Evolutionary conservation across 2,888 invertebrate species (phyloP), one percentile per base, ranked within the genome.

Genomic region (Drosophila bunnanda): DNA sequence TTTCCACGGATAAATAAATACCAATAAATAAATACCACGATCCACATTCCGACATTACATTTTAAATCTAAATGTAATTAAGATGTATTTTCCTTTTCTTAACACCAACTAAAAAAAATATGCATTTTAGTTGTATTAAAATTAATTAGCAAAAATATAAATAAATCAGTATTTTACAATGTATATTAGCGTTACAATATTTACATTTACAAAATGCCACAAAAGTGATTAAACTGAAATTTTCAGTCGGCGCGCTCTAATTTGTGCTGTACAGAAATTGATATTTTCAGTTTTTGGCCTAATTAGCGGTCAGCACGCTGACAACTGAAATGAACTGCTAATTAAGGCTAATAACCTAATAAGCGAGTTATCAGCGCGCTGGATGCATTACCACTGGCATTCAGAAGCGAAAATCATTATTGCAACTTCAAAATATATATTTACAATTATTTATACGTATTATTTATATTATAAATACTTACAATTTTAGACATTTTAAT

Each of bases 311-410:
- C 39, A 9, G 39, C 57, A 39, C 57, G 48, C 32, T 69, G 67
- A 69, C 70, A 67, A 34, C 28, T 48, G 38, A 67, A 70, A 67
- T 67, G 58, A 69, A 69, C 70, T 57, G 58, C 70, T 67, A 67
- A 67, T 69, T 67, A 38, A 9, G 46, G 70, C 67, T 56, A 67
- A 67, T 67, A 67, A 69, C 69, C 32, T 41, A 64, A 65, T 65
- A 65, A 50, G 66, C 58, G 70, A 67, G 67, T 69, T 67, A 69
- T 70, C 58, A 48, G 17, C 70, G 46, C n/a, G 56, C 13, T 13
- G 17, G 70, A 69, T 57, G 69, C 70, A 67, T 69, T 69, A 67
- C 57, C 38, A n/a, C 9, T 38, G 22, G 38, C 46, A 65, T 65
- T 65, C 22, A 32, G 38, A 30, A 38, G 30, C 17, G 39, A 22